These are phyloP conservation scores for Zaprionus tsacasi DNA, from an alignment of 1,140 invertebrate genomes.

Conservation along the genomic window DNA sequence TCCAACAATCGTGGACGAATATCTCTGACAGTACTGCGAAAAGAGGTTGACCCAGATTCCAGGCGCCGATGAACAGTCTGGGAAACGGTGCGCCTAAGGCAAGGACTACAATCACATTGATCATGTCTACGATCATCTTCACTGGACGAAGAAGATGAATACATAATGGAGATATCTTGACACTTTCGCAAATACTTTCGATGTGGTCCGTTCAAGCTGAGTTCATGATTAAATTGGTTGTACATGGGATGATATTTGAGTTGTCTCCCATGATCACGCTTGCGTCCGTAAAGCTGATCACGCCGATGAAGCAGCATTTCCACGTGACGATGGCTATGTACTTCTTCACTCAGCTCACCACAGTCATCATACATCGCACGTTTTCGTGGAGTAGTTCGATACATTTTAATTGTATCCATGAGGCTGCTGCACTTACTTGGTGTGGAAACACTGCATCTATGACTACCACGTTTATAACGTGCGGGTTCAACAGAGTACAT, in stretches of 20 bases:
- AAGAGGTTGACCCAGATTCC: constrained; percentile 22
- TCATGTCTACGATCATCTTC: constrained; percentile 43
- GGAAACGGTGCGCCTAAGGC: constrained; percentile 30
- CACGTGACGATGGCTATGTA: constrained; percentile 63
- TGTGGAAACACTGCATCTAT: constrained; percentile 34
- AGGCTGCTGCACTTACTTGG: constrained; percentile 33
- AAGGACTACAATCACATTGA: constrained; percentile 43
- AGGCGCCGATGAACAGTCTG: constrained; percentile 20
- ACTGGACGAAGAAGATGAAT: constrained; percentile 44
- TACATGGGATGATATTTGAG: constrained; percentile 39
- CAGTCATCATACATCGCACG: constrained; percentile 58
- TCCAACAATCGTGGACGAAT: constrained; percentile 49
- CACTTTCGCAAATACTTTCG: constrained; percentile 63
- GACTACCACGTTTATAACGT: constrained; percentile 65
- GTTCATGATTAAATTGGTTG: constrained; percentile 20
- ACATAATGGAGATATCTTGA: constrained; percentile 32
- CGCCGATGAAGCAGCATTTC: constrained; percentile 46
- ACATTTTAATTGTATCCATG: constrained; percentile 67
- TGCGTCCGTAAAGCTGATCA: constrained; percentile 26
- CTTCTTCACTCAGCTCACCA: constrained; percentile 45
- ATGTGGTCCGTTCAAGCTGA: constrained; percentile 20
- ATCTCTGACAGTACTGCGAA: constrained; percentile 23
- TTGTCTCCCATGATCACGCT: constrained; percentile 40
- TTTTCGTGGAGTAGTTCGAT: constrained; percentile 53
- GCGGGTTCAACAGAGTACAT: constrained; percentile 70